Percentiles rank a stretch among this genome's conserved stretches.
phyloP scores from a whole-genome alignment of 1,140 invertebrate species.

The Drosophila pandora region DNA sequence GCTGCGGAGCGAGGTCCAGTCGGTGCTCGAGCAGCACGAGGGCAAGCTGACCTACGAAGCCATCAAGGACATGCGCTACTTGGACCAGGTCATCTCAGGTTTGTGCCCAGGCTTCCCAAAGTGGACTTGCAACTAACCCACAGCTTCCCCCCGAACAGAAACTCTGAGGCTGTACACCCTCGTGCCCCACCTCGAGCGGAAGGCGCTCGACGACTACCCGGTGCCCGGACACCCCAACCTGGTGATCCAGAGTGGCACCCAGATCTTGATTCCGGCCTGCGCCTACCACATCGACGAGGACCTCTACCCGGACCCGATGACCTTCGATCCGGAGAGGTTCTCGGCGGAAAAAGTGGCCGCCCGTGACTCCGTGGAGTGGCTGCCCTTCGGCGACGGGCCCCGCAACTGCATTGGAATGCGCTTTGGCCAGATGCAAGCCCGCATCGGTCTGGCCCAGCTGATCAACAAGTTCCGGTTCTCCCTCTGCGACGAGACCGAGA shows the following conservation, averaged over 20 bases:
- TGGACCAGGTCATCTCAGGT: constrained; percentile 86
- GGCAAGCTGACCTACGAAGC: constrained; percentile 86
- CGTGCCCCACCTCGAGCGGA: constrained; percentile 85
- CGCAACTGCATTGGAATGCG: constrained; percentile 85
- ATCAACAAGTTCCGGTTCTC: constrained; percentile 77
- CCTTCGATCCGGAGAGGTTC: constrained; percentile 87
- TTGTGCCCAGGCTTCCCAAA: constrained; percentile 14
- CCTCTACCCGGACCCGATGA: constrained; percentile 85
- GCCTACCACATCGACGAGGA: constrained; percentile 86
- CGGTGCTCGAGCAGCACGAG: constrained; percentile 84
- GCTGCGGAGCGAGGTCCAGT: constrained; percentile 84
- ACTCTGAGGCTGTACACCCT: constrained; percentile 88
- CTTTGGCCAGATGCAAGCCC: constrained; percentile 84
- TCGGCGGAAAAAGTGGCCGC: constrained; percentile 83
- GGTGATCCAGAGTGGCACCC: constrained; percentile 86
- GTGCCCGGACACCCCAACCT: constrained; percentile 86
- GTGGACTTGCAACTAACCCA: neutral
- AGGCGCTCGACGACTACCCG: constrained; percentile 86
- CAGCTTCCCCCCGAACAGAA: constrained; percentile 83
- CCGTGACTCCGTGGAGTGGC: constrained; percentile 84
- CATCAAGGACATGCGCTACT: constrained; percentile 85
- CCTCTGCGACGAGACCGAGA: constrained; percentile 62
- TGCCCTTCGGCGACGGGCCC: constrained; percentile 88
- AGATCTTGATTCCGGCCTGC: constrained; percentile 86
- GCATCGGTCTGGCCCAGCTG: constrained; percentile 82